Percentiles rank a stretch among this genome's conserved stretches.
Conservation (phyloP, 2,113 vertebrate genomes). For the Onychostoma macrolepis region DNA sequence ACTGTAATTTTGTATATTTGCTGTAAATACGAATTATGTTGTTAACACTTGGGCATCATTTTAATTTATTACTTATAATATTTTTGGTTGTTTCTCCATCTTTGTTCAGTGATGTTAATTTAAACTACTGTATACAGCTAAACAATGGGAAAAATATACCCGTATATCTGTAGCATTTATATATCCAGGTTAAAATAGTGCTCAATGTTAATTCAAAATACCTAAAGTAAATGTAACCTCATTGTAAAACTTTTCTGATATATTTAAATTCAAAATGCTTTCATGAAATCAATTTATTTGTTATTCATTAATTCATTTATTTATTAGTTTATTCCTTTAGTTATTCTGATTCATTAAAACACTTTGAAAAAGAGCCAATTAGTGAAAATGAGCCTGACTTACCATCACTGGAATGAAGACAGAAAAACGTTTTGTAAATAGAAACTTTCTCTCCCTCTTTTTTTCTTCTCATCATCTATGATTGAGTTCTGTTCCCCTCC, state of each 20-base stretch:
- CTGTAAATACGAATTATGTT: background rate
- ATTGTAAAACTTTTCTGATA: background rate
- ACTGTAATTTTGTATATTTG: background rate
- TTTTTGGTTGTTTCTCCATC: no score
- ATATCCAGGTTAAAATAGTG: background rate
- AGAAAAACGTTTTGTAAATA: background rate
- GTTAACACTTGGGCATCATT: background rate
- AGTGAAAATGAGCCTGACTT: background rate
- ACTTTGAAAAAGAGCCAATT: background rate
- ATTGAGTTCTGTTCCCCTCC: background rate
- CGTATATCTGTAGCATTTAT: background rate
- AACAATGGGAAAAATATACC: background rate
- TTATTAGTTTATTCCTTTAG: no score
- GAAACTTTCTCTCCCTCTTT: background rate
- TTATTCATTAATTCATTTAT: background rate
- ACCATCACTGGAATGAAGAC: background rate
- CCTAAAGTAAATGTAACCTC: background rate
- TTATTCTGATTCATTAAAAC: background rate
- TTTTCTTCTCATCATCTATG: background rate
- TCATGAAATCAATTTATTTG: background rate
- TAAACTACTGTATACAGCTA: background rate
- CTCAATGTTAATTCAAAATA: background rate
- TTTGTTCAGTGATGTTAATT: background rate
- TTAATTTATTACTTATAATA: no score
- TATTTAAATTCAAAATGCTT: background rate